Conservation (phyloP, 2,113 vertebrate genomes). For the Vulpes ferrilata region DNA sequence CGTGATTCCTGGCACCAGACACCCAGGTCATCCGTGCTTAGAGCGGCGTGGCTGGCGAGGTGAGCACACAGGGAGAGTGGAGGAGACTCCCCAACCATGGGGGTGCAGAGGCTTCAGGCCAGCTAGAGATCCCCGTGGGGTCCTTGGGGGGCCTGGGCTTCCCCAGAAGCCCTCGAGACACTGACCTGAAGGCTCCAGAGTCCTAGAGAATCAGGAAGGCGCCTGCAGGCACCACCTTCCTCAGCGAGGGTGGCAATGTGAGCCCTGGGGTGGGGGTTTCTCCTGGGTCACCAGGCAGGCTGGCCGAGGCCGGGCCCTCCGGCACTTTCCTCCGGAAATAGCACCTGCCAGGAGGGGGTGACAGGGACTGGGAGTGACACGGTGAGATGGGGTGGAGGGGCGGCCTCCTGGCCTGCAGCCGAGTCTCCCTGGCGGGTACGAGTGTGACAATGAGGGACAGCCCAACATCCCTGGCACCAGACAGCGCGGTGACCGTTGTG, state of each 20-base stretch:
- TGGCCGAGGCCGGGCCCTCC: not conserved
- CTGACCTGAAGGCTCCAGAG: not conserved
- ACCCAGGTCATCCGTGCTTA: not conserved
- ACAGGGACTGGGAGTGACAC: not conserved
- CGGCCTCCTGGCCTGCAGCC: not conserved
- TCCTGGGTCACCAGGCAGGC: not conserved
- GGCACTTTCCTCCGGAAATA: not conserved
- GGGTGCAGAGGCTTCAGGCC: accelerated
- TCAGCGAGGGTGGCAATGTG: not conserved
- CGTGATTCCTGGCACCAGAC: not conserved
- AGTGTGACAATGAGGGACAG: accelerated
- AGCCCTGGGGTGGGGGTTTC: not conserved
- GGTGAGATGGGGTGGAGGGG: not conserved
- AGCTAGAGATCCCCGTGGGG: not conserved
- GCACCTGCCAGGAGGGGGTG: not conserved
- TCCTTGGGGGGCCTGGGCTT: not conserved
- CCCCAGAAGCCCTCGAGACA: not conserved
- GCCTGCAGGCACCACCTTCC: not conserved
- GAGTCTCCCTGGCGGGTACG: not conserved
- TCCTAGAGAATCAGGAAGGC: not conserved
- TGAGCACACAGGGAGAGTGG: not conserved
- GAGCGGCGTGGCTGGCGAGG: not conserved
- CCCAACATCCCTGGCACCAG: too few relatives aligned
- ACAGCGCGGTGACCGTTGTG: accelerated
- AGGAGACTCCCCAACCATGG: accelerated